Evolutionary conservation across 2,797 vertebrate species (phyloP).

Genomic region (Hozukius guyotensis): DNA sequence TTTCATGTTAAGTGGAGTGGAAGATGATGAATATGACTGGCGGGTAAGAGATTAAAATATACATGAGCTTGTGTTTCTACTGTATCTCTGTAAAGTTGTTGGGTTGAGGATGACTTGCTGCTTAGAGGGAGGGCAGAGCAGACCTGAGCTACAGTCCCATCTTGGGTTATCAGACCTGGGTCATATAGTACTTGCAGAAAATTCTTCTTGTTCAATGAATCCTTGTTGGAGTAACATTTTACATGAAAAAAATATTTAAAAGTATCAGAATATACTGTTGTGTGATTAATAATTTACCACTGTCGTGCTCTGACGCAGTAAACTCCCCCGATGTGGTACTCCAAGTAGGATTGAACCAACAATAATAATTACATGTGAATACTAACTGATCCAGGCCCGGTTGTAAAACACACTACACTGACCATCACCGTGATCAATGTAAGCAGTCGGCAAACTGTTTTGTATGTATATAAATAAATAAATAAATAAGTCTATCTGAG

Average conservation of each 20-base stretch:
- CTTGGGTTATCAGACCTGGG: conserved; percentile 52
- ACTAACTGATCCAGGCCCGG: conserved; percentile 57
- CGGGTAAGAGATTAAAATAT: conserved; percentile 29
- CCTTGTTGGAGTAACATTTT: conserved; percentile 46
- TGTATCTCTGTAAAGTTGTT: conserved; percentile 63
- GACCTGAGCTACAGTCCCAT: conserved; percentile 68
- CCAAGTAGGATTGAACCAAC: conserved; percentile 37
- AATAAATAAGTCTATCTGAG: conserved; percentile 84
- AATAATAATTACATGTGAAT: conserved; percentile 43
- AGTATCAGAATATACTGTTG: background rate
- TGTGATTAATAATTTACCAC: conserved; percentile 20
- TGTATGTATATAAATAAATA: conserved; percentile 90
- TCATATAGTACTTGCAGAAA: conserved; percentile 47
- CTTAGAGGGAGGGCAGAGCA: conserved; percentile 76
- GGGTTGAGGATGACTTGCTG: conserved; percentile 78
- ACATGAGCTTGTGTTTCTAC: conserved; percentile 55
- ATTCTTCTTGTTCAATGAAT: conserved; percentile 40
- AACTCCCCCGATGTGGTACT: conserved; percentile 30
- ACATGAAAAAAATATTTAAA: conserved; percentile 20
- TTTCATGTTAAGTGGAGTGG: conserved; percentile 15
- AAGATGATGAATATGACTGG: conserved; percentile 8
- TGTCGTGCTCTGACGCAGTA: conserved; percentile 16
- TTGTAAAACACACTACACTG: conserved; percentile 76
- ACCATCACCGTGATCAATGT: conserved; percentile 80
- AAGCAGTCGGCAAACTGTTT: conserved; percentile 86